These are phyloP conservation scores for Cheilosia scutellata DNA, from an alignment of 2,888 invertebrate species.

Conservation along the genomic window DNA sequence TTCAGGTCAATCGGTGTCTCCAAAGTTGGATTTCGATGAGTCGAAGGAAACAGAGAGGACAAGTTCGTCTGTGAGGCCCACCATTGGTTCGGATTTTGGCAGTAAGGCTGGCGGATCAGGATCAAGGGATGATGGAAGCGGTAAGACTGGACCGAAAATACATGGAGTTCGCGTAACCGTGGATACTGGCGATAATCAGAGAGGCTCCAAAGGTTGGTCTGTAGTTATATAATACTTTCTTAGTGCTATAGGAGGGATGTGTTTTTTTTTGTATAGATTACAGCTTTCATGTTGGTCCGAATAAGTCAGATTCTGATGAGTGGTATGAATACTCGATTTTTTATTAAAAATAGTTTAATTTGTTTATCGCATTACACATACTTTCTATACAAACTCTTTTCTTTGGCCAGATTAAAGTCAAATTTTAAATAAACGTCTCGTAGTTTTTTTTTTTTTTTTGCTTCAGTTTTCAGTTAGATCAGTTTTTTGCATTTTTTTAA, in stretches of 20 bases:
- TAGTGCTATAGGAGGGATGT: background rate
- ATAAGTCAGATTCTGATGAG: background rate
- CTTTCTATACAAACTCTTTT: too few relatives aligned
- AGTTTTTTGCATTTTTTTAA: too few relatives aligned
- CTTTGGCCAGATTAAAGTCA: too few relatives aligned
- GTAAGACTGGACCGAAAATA: constrained; percentile 82
- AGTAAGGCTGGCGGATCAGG: constrained; percentile 57
- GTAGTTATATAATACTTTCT: background rate
- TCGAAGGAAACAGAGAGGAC: constrained; percentile 77
- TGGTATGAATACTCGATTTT: background rate
- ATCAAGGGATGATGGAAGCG: constrained; percentile 60
- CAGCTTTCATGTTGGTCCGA: constrained; percentile 33
- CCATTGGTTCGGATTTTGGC: constrained; percentile 76
- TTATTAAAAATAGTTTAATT: background rate
- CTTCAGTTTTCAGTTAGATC: too few relatives aligned
- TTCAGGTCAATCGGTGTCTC: constrained; percentile 82
- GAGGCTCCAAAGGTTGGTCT: constrained; percentile 81
- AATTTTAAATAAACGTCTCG: too few relatives aligned
- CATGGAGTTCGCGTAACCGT: constrained; percentile 84
- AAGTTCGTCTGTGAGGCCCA: constrained; percentile 78
- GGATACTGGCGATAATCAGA: constrained; percentile 83
- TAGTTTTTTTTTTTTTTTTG: too few relatives aligned
- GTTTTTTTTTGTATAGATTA: constrained; percentile 14
- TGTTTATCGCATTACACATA: background rate
- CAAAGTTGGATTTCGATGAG: constrained; percentile 83